Evolutionary conservation across 2,888 invertebrate genomes (phyloP).

Genomic region (Ganaspis brasiliensis): DNA sequence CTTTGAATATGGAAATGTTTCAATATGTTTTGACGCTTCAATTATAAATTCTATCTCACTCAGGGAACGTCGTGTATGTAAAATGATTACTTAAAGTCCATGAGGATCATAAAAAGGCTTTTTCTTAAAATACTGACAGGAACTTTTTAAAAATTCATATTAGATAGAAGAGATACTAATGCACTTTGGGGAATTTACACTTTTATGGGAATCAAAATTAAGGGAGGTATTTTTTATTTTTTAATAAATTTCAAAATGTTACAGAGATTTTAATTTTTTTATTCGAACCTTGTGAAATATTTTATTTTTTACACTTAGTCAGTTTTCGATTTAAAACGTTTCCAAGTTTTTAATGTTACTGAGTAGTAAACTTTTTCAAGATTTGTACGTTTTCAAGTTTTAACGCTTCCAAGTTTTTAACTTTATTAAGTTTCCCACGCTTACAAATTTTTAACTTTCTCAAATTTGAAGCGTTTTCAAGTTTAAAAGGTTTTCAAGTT

Average conservation of each 20-base stretch:
- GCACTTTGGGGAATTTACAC: constrained; percentile 22
- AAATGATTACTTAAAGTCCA: neutral
- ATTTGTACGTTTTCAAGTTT: no score
- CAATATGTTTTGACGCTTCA: constrained; percentile 34
- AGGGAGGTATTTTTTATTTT: neutral
- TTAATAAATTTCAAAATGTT: constrained; percentile 8
- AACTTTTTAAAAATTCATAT: constrained; percentile 21
- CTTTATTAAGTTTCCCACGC: no score
- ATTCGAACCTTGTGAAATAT: no score
- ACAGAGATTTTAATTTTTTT: constrained; percentile 20
- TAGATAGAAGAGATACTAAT: neutral
- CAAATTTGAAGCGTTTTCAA: no score
- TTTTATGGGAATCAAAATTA: neutral
- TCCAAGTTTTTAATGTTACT: no score
- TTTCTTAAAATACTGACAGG: neutral
- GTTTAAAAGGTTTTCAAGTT: no score
- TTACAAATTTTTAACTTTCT: no score
- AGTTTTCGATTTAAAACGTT: no score
- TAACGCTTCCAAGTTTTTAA: no score
- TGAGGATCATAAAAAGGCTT: neutral
- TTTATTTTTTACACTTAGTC: no score
- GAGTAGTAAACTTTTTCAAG: no score
- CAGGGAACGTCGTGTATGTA: neutral
- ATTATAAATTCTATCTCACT: constrained; percentile 29
- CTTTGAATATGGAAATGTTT: constrained; percentile 41